phyloP scores from a whole-genome alignment of 2,888 invertebrate genomes.

The Sabatieria punctata region DNA sequence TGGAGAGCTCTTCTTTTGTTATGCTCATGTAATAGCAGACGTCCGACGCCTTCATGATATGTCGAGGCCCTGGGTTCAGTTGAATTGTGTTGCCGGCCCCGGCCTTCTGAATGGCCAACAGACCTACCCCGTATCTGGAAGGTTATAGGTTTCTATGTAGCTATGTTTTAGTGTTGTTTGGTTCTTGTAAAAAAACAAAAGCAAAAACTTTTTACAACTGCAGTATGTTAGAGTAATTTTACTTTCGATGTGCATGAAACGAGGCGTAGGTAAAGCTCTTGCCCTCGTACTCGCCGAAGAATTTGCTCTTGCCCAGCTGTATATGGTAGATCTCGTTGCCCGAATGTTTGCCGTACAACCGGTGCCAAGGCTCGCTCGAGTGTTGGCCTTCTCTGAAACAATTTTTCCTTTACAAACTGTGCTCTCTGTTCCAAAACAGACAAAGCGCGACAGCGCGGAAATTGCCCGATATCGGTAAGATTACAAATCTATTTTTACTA shows the following conservation, averaged over 20 bases:
- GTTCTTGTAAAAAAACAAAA: no score
- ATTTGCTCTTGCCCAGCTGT: constrained; percentile 73
- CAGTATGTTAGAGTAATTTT: no score
- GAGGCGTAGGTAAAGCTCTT: constrained; percentile 99
- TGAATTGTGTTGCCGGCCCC: constrained; percentile 76
- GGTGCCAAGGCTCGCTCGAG: constrained; percentile 92
- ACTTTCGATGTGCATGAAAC: constrained; percentile 96
- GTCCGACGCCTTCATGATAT: constrained; percentile 91
- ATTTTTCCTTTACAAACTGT: constrained; percentile 1
- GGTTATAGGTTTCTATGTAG: no score
- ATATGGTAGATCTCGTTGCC: constrained; percentile 99
- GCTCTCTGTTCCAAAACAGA: no score
- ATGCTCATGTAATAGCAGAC: constrained; percentile 97
- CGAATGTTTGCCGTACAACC: constrained; percentile 90
- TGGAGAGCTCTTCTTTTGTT: constrained; percentile 90
- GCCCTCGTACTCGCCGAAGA: constrained; percentile 95
- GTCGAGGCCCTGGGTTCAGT: constrained; percentile 84
- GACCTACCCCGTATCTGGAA: constrained; percentile 73
- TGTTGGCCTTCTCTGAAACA: constrained; percentile 69
- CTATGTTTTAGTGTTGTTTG: no score
- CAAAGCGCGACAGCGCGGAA: no score
- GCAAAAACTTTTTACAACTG: no score
- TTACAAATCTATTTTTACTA: no score
- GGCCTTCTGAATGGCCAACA: constrained; percentile 82
- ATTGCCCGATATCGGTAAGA: no score